Evolutionary conservation across 1,140 invertebrate species (phyloP), one percentile per base, ranked within the genome.

Genomic region (Trichogramma pretiosum): DNA sequence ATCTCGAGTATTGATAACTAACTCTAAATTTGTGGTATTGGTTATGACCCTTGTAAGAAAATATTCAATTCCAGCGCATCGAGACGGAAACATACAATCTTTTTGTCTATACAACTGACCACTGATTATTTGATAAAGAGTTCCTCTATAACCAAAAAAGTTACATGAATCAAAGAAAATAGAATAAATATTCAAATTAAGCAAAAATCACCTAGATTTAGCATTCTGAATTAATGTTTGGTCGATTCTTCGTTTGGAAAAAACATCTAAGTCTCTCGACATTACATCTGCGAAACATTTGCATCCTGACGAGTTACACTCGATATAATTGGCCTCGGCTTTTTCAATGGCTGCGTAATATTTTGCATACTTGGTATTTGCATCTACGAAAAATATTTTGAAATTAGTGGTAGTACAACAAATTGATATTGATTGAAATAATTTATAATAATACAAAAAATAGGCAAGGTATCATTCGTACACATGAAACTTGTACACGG

Each of bases 1-100:
- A 67, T 98, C 93, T 50, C 89, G 76, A 0, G 85, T 87, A 64
- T 98, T 98, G 2, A 98, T 70, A 24, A 93, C 73, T 38, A 97
- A 70, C 64, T 97, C 93, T 73, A 87, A 83, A 63, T 98, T 79
- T 3, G 87, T 80, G 38, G 94, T 61, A 48, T 83, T 77, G 13
- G 67, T 54, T 40, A 77, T 65, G 33, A 85, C 59, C 53, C 81
- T 70, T 5, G 81, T 72, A 18, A 84, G 59, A 67, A 96, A 98
- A 72, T 97, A 81, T 67, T 98, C 93, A 23, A 97, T 77, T 33
- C 94, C 94, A 56, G 79, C 75, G 70, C 93, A 98, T 60, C 94
- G 76, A 9, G 84, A 76, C 19, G 91, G 91, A 72, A 97, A 98
- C 78, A 93, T 86, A 60, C 93, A 97, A 14, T 83, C 78, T 36